Percentiles rank a stretch among this genome's conserved stretches.
Conservation (phyloP, 2,888 invertebrate species). For the Tigriopus californicus region DNA sequence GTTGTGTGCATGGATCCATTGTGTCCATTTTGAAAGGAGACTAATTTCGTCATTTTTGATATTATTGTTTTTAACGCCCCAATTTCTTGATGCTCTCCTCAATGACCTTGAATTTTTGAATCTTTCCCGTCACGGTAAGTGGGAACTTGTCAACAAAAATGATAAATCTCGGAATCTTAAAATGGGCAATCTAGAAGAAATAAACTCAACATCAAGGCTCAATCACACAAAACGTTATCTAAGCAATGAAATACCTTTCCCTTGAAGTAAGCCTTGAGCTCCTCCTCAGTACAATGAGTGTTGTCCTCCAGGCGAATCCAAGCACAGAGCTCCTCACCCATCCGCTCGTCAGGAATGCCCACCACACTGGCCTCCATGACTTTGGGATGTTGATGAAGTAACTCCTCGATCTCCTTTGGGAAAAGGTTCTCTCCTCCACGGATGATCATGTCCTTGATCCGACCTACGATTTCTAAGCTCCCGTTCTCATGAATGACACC, state of each 20-base stretch:
- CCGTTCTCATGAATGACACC: constrained; percentile 46
- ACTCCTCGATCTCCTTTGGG: constrained; percentile 55
- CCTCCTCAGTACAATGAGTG: constrained; percentile 37
- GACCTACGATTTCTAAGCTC: constrained; percentile 48
- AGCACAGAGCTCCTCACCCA: constrained; percentile 58
- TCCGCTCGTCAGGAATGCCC: constrained; percentile 49
- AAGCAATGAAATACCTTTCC: too few species aligned
- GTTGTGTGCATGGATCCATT: too few species aligned
- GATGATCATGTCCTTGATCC: constrained; percentile 57
- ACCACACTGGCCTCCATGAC: constrained; percentile 54
- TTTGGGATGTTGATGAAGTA: constrained; percentile 50
- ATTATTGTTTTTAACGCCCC: not conserved
- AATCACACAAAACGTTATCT: too few species aligned
- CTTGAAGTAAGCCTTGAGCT: constrained; percentile 43
- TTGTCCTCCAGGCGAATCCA: constrained; percentile 43
- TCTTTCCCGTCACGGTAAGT: constrained; percentile 62
- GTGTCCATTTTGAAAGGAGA: too few species aligned
- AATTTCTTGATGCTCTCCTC: constrained; percentile 22
- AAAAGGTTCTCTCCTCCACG: constrained; percentile 66
- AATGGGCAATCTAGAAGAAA: constrained; percentile 42
- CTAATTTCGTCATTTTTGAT: too few species aligned
- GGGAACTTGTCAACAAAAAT: constrained; percentile 49
- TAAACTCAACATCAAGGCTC: constrained; percentile 7
- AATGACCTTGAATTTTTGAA: constrained; percentile 47
- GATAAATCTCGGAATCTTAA: constrained; percentile 58